Percentiles rank a stretch among this genome's conserved stretches.
Conservation (phyloP, 2,113 vertebrate genomes). For the Lepus americanus region DNA sequence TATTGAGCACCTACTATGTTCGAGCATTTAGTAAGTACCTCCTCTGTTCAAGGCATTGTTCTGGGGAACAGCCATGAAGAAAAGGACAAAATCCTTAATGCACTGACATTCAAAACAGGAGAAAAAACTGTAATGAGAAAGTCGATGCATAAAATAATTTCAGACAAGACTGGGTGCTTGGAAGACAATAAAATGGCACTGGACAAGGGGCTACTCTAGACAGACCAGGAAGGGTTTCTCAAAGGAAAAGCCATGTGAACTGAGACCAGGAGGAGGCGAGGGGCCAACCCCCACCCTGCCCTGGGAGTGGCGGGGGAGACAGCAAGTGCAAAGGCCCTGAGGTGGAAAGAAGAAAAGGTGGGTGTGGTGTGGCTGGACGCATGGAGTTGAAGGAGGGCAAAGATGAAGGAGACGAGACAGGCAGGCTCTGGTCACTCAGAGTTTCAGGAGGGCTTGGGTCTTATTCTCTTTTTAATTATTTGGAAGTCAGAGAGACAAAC, state of each 20-base stretch:
- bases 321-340: not conserved
- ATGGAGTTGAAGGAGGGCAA: not conserved
- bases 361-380: not conserved
- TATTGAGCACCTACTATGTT: not conserved
- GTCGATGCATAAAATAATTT: not conserved
- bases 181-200: not conserved
- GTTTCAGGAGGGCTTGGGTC: not conserved
- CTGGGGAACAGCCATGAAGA: not conserved
- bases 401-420: not conserved
- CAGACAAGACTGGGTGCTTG: not conserved
- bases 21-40: not conserved
- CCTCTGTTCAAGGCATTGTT: not conserved
- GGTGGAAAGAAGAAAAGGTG: not conserved
- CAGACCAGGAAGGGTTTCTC: not conserved
- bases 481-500: too few species aligned
- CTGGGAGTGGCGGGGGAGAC: not conserved
- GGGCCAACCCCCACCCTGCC: not conserved
- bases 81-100: not conserved
- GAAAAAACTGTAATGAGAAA: not conserved
- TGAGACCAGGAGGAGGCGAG: not conserved
- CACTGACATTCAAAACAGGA: not conserved
- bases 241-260: not conserved
- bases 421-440: not conserved
- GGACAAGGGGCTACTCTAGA: not conserved
- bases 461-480: too few species aligned